A percentile compares a stretch with the other conserved stretches of the same genome.
phyloP scores from a whole-genome alignment of 1,140 invertebrate genomes.

The Octopus sinensis region DNA sequence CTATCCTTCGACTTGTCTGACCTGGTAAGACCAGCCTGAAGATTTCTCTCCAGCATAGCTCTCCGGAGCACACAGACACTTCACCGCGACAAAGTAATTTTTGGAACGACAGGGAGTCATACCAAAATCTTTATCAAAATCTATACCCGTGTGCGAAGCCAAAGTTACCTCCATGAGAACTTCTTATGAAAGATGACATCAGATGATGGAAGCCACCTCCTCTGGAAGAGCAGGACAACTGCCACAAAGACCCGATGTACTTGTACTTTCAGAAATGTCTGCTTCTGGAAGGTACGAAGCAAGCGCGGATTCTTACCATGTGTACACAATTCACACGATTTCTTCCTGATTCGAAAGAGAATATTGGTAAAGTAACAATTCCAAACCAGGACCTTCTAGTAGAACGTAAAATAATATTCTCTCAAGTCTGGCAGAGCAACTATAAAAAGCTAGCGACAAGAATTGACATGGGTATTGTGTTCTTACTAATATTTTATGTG shows the following conservation, averaged over 20 bases:
- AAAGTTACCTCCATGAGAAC: background rate
- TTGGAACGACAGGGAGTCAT: too few species aligned
- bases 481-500: too few species aligned
- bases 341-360: constrained; percentile 26
- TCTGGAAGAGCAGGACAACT: background rate
- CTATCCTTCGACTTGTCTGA: too few species aligned
- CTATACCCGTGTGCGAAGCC: background rate
- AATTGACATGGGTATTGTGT: constrained; percentile 59
- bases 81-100: too few species aligned
- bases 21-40: too few species aligned
- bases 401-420: constrained; percentile 62
- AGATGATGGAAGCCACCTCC: background rate
- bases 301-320: constrained; percentile 40
- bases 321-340: constrained; percentile 34
- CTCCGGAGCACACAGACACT: too few species aligned
- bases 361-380: constrained; percentile 27
- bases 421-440: constrained; percentile 75
- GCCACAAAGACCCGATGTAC: background rate
- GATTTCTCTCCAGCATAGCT: too few species aligned
- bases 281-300: constrained; percentile 22
- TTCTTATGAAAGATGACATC: background rate
- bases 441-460: constrained; percentile 73
- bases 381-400: constrained; percentile 42
- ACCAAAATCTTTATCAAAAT: too few species aligned
- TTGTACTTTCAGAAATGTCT: background rate